Percentiles rank a stretch among this genome's conserved stretches.
These are phyloP conservation scores for Psylliodes chrysocephalus DNA, from an alignment of 2,888 invertebrate species.

Conservation along the genomic window DNA sequence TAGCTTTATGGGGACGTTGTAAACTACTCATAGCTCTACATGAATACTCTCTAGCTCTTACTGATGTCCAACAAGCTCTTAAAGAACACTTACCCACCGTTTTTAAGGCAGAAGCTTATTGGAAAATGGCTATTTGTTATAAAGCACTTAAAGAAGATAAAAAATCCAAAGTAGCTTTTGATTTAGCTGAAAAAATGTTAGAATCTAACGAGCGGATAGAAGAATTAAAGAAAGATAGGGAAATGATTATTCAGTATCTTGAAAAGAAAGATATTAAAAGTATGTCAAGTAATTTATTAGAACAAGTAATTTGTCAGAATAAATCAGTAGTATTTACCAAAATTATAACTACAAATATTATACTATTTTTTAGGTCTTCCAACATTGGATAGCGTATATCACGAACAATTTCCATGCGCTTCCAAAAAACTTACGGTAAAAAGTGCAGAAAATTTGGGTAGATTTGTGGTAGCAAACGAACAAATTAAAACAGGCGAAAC, in stretches of 20 bases:
- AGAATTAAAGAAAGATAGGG: slow-evolving; percentile 37
- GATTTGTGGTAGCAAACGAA: slow-evolving; percentile 74
- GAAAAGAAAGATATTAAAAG: slow-evolving; percentile 3
- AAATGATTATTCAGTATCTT: slow-evolving; percentile 9
- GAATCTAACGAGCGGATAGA: slow-evolving; percentile 45
- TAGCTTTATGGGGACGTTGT: slow-evolving; percentile 76
- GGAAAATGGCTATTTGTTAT: slow-evolving; percentile 77
- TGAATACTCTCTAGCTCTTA: slow-evolving; percentile 71
- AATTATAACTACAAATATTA: too few relatives aligned
- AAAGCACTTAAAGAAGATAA: slow-evolving; percentile 70
- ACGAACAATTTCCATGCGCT: slow-evolving; percentile 65
- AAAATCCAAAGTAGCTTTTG: slow-evolving; percentile 74
- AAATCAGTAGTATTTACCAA: too few relatives aligned
- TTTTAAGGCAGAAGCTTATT: slow-evolving; percentile 74
- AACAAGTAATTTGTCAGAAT: not conserved
- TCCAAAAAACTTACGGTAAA: slow-evolving; percentile 71
- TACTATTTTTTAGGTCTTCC: slow-evolving; percentile 30
- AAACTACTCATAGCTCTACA: slow-evolving; percentile 70
- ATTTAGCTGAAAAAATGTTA: slow-evolving; percentile 71
- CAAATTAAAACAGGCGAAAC: slow-evolving; percentile 76
- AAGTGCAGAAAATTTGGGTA: slow-evolving; percentile 72
- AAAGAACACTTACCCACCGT: slow-evolving; percentile 72
- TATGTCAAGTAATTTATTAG: too few relatives aligned
- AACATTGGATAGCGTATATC: slow-evolving; percentile 28
- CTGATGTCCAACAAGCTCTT: slow-evolving; percentile 75